A percentile compares a stretch with the other conserved stretches of the same genome.
Evolutionary conservation across 2,797 vertebrate species (phyloP).

Genomic region (Sebastes wilsoni): DNA sequence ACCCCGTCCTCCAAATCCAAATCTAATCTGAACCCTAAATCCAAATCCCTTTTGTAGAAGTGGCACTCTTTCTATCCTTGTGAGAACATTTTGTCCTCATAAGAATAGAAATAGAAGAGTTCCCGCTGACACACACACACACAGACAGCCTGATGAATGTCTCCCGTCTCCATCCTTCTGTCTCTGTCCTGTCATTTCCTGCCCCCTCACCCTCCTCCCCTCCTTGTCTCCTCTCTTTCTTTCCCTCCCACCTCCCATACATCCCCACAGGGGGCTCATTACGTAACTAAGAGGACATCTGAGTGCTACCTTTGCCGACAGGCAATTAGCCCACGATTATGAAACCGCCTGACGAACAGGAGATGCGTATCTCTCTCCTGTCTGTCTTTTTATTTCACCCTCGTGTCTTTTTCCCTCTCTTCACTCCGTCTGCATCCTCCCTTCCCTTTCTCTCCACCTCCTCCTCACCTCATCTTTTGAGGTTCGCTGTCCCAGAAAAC

Average conservation of each 20-base stretch:
- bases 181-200: conserved; percentile 43
- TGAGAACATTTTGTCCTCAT: conserved; percentile 22
- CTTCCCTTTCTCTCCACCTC: not conserved
- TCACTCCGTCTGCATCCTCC: not conserved
- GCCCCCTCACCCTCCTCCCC: not conserved
- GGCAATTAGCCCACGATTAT: conserved; percentile 74
- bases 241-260: not conserved
- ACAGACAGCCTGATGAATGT: conserved; percentile 70
- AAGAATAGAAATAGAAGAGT: conserved; percentile 24
- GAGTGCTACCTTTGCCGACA: conserved; percentile 73
- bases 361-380: conserved; percentile 48
- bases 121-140: conserved; percentile 29
- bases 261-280: conserved; percentile 44
- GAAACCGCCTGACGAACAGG: conserved; percentile 59
- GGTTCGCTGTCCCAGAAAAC: conserved; percentile 45
- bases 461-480: conserved; percentile 28
- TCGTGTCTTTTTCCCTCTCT: conserved; percentile 23
- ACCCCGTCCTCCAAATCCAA: not conserved
- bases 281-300: conserved; percentile 59
- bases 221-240: not conserved
- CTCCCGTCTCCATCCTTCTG: conserved; percentile 38
- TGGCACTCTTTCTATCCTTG: not conserved
- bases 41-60: not conserved
- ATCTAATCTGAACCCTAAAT: not conserved
- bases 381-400: conserved; percentile 13